phyloP scores from a whole-genome alignment of 2,888 invertebrate species.

The Hetaerina titia region DNA sequence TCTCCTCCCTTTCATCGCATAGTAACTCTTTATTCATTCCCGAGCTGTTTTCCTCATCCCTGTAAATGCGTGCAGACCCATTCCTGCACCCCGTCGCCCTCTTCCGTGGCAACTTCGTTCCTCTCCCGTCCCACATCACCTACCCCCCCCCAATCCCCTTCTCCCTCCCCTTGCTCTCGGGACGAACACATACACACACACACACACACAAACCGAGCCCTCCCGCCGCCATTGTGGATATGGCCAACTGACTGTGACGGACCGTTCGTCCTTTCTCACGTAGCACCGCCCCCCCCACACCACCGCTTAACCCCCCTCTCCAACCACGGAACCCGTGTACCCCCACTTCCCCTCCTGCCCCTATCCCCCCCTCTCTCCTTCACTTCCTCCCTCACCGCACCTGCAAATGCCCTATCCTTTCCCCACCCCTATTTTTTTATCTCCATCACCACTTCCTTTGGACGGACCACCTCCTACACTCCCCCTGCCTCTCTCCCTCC shows the following conservation, averaged over 20 bases:
- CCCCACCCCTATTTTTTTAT: background rate
- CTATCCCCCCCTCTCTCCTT: background rate
- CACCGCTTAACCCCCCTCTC: too few species aligned
- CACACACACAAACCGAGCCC: background rate
- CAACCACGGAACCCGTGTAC: background rate
- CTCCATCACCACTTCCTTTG: constrained; percentile 29
- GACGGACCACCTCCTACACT: background rate
- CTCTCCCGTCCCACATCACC: background rate
- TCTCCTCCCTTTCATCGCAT: background rate
- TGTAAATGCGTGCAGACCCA: background rate
- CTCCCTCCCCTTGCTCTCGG: too few species aligned
- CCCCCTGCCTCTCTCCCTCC: background rate
- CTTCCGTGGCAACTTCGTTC: background rate
- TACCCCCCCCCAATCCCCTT: background rate
- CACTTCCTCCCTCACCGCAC: background rate
- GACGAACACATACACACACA: too few species aligned
- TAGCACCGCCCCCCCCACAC: background rate
- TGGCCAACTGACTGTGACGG: constrained; percentile 30
- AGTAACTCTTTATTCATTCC: background rate
- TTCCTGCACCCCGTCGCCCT: too few species aligned
- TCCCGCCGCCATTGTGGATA: background rate
- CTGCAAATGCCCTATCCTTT: background rate
- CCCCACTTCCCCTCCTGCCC: background rate
- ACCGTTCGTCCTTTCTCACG: constrained; percentile 31
- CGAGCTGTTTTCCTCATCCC: background rate